These are phyloP conservation scores for Mythimna lalbum DNA, from an alignment of 2,888 invertebrate species.

Conservation along the genomic window DNA sequence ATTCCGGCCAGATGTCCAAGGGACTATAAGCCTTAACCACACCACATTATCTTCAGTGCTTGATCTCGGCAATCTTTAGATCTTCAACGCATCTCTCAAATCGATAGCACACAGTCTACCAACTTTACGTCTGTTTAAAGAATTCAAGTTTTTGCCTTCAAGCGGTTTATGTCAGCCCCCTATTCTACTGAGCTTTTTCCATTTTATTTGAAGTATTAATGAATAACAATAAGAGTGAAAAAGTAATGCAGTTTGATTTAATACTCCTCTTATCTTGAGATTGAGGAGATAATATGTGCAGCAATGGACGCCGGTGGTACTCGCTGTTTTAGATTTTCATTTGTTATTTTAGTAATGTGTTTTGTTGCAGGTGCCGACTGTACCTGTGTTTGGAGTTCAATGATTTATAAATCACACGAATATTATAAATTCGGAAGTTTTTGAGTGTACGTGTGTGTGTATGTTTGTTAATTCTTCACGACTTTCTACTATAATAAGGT, in stretches of 20 bases:
- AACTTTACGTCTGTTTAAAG: constrained; percentile 74
- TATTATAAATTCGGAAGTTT: no score
- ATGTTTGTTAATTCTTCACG: no score
- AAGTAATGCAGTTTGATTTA: constrained; percentile 85
- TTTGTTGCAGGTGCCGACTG: constrained; percentile 28
- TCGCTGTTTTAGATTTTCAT: constrained; percentile 55
- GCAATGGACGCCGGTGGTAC: constrained; percentile 50
- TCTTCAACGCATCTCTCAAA: constrained; percentile 50
- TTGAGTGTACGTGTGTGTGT: no score
- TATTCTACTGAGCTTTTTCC: constrained; percentile 83
- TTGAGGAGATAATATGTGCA: constrained; percentile 70
- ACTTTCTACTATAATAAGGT: no score
- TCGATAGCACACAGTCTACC: constrained; percentile 45
- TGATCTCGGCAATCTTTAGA: constrained; percentile 41
- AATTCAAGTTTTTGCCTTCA: constrained; percentile 79
- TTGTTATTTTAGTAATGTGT: constrained; percentile 58
- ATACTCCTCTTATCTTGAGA: constrained; percentile 79
- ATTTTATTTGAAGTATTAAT: constrained; percentile 88
- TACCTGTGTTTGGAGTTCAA: constrained; percentile 17
- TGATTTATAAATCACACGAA: neutral
- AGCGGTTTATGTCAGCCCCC: constrained; percentile 88
- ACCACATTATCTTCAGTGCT: constrained; percentile 13
- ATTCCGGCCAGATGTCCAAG: no score
- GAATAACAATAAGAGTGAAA: constrained; percentile 87
- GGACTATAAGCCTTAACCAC: neutral